phyloP scores from a whole-genome alignment of 2,888 invertebrate genomes.

The Eumerus sabulonum region DNA sequence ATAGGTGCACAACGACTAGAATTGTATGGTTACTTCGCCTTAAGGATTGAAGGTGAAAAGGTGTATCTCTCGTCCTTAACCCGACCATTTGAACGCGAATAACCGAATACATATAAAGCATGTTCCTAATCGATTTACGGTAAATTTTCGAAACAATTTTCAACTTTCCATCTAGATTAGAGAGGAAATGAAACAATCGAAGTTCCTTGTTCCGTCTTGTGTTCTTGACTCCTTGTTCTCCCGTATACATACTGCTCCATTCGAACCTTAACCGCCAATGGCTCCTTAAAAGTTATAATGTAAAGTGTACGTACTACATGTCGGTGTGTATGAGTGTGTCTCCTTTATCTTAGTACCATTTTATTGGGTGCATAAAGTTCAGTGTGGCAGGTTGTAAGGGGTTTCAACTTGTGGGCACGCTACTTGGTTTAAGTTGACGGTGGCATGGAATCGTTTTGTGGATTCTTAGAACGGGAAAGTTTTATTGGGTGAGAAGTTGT shows the following conservation, averaged over 20 bases:
- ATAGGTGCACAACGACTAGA: too few species aligned
- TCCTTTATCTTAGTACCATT: constrained; percentile 33
- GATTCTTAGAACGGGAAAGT: not conserved
- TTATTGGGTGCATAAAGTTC: constrained; percentile 51
- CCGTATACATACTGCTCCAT: too few species aligned
- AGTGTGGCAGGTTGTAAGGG: constrained; percentile 27
- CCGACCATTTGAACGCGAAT: not conserved
- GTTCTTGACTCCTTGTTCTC: too few species aligned
- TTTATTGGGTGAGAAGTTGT: constrained; percentile 55
- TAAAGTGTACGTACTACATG: too few species aligned
- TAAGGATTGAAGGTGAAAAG: not conserved
- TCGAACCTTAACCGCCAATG: not conserved
- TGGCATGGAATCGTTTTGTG: too few species aligned
- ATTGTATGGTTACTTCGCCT: too few species aligned
- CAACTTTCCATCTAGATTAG: constrained; percentile 37
- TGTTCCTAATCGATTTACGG: too few species aligned
- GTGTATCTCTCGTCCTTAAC: not conserved
- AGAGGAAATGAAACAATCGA: constrained; percentile 43
- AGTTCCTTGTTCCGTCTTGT: constrained; percentile 8
- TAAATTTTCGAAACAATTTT: constrained; percentile 44
- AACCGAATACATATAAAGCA: not conserved
- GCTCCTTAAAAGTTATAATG: too few species aligned
- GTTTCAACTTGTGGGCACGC: constrained; percentile 37
- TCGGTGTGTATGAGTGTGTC: constrained; percentile 12
- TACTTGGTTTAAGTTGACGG: not conserved